Evolutionary conservation across 2,888 invertebrate genomes (phyloP), one percentile per base, ranked within the genome.

Genomic region (Parelbella ahira): DNA sequence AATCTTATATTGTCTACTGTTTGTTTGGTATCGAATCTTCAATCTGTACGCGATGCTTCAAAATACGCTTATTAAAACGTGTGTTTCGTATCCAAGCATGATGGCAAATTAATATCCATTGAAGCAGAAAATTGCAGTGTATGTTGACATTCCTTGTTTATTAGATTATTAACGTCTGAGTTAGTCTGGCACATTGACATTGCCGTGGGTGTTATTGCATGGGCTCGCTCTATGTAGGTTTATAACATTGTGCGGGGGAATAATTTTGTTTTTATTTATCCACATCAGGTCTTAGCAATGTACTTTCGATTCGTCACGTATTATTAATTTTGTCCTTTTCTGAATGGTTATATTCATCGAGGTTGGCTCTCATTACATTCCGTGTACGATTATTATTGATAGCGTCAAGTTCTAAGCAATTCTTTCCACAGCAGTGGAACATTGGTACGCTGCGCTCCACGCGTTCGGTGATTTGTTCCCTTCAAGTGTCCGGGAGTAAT

Each of bases 401-500:
- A 33, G 32, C 9, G 24, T 42, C 42, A 34, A 28, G 34, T 34
- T 42, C 34, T 34, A 42, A 42, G 42, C 34, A 49, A 34, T 44
- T 51, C 46, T 49, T 51, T 30, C 48, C 15, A 4, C 15, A 2
- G 4, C 15, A 15, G 15, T 15, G 4, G 15, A 15, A 2, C 15
- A n/a, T n/a, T n/a, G n/a, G n/a, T n/a, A 24, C 44, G 46, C 24
- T 45, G 65, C 72, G 77, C 79, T 74, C 77, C 72, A 54, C 51
- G 51, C 58, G 60, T 48, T 58, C 63, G 68, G 60, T 68, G 65
- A 64, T 68, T 67, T 68, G 58, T 56, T 58, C 49, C 59, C 50
- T 58, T 62, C 63, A 58, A 68, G 63, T 71, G 68, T 67, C 63
- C 59, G 56, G n/a, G 55, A 64, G 72, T 78, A 81, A 82, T 81